Evolutionary conservation across 2,888 invertebrate species (phyloP), one percentile per base, ranked within the genome.

Genomic region (Podotricha telesiphe): DNA sequence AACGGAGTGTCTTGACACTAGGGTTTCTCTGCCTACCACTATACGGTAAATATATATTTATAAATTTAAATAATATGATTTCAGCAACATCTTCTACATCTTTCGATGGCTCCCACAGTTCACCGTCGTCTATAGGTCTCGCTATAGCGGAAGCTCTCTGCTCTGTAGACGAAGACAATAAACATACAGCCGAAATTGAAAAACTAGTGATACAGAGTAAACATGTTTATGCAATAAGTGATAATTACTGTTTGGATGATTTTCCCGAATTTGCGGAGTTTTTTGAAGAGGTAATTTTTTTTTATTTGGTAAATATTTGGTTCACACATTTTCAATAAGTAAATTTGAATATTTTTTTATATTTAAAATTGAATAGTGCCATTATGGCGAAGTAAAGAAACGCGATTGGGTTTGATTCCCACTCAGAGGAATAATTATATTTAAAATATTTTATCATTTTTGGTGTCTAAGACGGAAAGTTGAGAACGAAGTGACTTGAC

Each of bases 71-170:
- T 13, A 45, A 2, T 48, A 19, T 62, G 67, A 6, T 74, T 70
- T 0, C 69, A 87, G 89, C 77, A 2, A 82, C 85, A 6, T 88
- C 89, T 28, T 88, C 89, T n/a, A 63, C 86, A 0, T 92, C 91
- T 40, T 92, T 92, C 78, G 93, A 93, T 75, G 86, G 87, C 0
- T 84, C 85, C 7, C 83, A 88, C 70, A 92, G 91, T 71, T 78
- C 81, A 0, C 80, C 93, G 0, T 93, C 94, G 0, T 93, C 94
- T 0, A 93, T 95, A 58, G 96, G 96, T 0, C 93, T 95, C n/a
- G 95, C 96, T 0, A 86, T 96, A 8, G 96, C 96, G 0, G 97
- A 97, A 85, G 95, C 96, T 0, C 91, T 97, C 15, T 97, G 97
- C 80, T 95, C 95, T 22, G 94, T 97, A 62, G 96, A 97, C 81